These are phyloP conservation scores for Toxostoma redivivum DNA, from an alignment of 2,113 vertebrate genomes.

Conservation along the genomic window DNA sequence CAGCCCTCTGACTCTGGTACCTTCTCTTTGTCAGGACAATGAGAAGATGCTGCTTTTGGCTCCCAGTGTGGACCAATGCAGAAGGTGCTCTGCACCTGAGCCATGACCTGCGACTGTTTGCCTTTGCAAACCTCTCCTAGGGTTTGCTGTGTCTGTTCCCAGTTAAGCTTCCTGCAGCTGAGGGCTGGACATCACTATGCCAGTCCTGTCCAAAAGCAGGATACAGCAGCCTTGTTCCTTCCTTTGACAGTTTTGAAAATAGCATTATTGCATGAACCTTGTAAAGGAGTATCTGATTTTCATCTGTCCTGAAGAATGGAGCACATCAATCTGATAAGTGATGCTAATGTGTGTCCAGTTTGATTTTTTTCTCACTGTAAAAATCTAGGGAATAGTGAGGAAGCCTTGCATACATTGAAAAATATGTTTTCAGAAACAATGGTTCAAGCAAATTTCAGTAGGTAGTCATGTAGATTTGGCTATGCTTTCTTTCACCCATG, in stretches of 20 bases:
- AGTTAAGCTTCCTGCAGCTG: not conserved
- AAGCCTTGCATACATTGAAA: not conserved
- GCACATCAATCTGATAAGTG: not conserved
- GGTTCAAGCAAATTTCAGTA: not conserved
- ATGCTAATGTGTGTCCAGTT: not conserved
- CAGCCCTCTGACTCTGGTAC: not conserved
- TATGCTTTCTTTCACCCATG: not conserved
- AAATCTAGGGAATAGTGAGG: not conserved
- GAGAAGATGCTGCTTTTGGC: not conserved
- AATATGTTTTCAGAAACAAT: not conserved
- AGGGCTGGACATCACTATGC: accelerated
- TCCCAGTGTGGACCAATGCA: not conserved
- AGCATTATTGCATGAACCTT: not conserved
- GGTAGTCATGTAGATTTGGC: not conserved
- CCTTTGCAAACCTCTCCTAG: not conserved
- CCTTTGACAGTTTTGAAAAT: not conserved
- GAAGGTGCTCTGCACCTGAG: not conserved
- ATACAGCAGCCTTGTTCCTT: not conserved
- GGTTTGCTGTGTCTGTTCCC: accelerated
- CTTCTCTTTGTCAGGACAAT: not conserved
- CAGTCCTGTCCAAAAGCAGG: not conserved
- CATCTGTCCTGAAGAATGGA: not conserved
- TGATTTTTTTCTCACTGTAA: not conserved
- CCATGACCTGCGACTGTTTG: accelerated
- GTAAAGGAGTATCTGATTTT: not conserved